Conservation (phyloP, 1,140 invertebrate species). For the Ips nitidus region DNA sequence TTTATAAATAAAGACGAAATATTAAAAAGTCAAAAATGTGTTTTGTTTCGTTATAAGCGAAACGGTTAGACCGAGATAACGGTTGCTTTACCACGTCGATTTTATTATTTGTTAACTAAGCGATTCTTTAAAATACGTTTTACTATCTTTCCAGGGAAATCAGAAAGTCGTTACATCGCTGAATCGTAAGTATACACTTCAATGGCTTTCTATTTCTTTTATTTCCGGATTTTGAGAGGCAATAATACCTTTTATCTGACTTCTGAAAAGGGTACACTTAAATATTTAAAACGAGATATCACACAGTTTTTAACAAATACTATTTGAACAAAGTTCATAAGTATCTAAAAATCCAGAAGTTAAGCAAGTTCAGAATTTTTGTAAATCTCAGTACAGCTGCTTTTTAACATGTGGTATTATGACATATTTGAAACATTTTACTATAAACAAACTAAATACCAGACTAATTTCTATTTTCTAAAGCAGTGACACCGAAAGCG, state of each 20-base stretch:
- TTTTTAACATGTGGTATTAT: too few species aligned
- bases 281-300: too few species aligned
- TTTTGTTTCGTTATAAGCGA: slow-evolving; percentile 8
- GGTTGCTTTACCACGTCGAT: slow-evolving; percentile 18
- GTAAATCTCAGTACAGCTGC: too few species aligned
- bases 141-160: slow-evolving; percentile 35
- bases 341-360: too few species aligned
- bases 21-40: slow-evolving; percentile 19
- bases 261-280: too few species aligned
- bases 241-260: too few species aligned
- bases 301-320: too few species aligned
- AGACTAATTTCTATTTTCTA: neutral
- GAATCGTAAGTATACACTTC: slow-evolving; percentile 44
- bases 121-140: slow-evolving; percentile 11
- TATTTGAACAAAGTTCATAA: too few species aligned
- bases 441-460: too few species aligned
- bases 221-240: too few species aligned
- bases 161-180: slow-evolving; percentile 37
- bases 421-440: too few species aligned
- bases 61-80: neutral
- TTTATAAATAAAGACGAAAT: slow-evolving; percentile 40
- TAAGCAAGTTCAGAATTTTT: too few species aligned
- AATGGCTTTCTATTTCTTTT: neutral
- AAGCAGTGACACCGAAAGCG: slow-evolving; percentile 59
- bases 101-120: neutral